Conservation (phyloP, 2,113 vertebrate genomes). For the Rhabdomys dilectus region DNA sequence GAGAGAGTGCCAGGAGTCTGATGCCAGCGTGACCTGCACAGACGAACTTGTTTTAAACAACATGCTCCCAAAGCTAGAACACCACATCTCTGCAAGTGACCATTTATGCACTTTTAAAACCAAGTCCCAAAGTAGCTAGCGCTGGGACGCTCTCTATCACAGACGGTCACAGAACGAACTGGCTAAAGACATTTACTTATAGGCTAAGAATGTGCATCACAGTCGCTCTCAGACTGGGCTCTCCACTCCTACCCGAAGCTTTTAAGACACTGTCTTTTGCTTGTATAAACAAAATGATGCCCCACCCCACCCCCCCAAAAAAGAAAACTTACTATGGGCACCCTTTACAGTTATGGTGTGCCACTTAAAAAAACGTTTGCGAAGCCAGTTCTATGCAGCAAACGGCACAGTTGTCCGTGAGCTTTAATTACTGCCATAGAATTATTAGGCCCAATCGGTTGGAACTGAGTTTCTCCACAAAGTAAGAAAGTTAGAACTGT, state of each 20-base stretch:
- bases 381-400: slow-evolving; percentile 51
- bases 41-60: background rate
- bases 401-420: slow-evolving; percentile 46
- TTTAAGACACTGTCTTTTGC: slow-evolving; percentile 47
- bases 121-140: slow-evolving; percentile 27
- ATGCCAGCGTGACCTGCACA: background rate
- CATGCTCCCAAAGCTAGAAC: background rate
- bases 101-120: slow-evolving; percentile 47
- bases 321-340: slow-evolving; percentile 42
- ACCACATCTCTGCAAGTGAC: slow-evolving; percentile 23
- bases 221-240: background rate
- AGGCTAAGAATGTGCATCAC: background rate
- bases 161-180: slow-evolving; percentile 50
- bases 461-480: slow-evolving; percentile 90
- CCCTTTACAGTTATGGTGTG: slow-evolving; percentile 53
- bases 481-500: slow-evolving; percentile 95
- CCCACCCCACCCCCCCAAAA: too few species aligned
- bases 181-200: slow-evolving; percentile 54
- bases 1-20: too few species aligned
- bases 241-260: background rate
- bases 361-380: slow-evolving; percentile 61
- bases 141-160: background rate
- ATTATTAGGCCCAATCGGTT: slow-evolving; percentile 85
- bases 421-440: slow-evolving; percentile 81
- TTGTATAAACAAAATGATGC: slow-evolving; percentile 39